Evolutionary conservation across 2,113 vertebrate genomes (phyloP), one percentile per base, ranked within the genome.

Genomic region (Rhinoderma darwinii): DNA sequence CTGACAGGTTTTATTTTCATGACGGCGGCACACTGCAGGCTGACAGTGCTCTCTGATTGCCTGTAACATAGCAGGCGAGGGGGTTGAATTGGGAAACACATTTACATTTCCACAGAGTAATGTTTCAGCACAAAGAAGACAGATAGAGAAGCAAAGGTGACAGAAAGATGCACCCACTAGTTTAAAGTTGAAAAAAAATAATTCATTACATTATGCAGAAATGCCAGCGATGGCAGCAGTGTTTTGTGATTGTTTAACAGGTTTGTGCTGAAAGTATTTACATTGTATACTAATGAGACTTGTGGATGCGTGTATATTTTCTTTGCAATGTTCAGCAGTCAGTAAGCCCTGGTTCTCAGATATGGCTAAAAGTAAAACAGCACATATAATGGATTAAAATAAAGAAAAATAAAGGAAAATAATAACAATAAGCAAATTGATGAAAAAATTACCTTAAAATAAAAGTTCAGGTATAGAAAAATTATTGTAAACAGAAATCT

Each of bases 161-260:
- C 88, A 89, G 73, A 82, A 88, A 89, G 89, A 91, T 90, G 75
- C 68, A 88, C 87, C 91, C 79, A 43, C 90, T 88, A 91, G 39
- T 92, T 92, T 91, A 77, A 51, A 89, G 86, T 41, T 70, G 59
- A 83, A 15, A 35, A 70, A 68, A 17, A 83, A 66, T n/a, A 68
- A 47, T 83, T 44, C 41, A 83, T 70, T 83, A 32, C 20, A 83
- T 61, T 83, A 68, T 83, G 56, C 79, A 82, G 15, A 27, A 43
- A 82, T 82, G 79, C 14, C 79, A 82, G n/a, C 11, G 0, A 27
- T 81, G 56, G 56, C 78, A 81, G 54, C 54, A 81, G 39, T 43
- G 37, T 30, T 44, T 66, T 44, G 32, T 66, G 56, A 82, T 30
- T 59, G n/a, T 63, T 61, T 63, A 82, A 81, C 43, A 44, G 56